phyloP scores from a whole-genome alignment of 2,888 invertebrate genomes.

The Pristionchus fissidentatus region DNA sequence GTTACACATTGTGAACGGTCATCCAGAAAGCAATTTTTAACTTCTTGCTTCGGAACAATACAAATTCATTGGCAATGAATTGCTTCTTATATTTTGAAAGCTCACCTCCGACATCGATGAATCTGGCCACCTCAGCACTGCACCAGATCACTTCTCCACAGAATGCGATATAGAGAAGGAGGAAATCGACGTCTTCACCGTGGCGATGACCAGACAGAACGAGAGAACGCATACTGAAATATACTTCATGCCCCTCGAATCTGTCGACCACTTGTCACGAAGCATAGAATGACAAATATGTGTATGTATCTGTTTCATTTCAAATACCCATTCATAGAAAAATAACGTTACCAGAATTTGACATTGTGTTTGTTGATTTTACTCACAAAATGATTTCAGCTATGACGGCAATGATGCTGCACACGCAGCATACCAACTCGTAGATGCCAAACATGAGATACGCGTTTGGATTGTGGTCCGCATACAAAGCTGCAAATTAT shows the following conservation, averaged over 20 bases:
- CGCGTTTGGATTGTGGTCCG: neutral
- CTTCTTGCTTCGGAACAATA: neutral
- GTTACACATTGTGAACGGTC: neutral
- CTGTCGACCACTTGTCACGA: too few relatives aligned
- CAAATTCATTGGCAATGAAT: too few relatives aligned
- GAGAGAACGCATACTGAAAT: conserved; percentile 23
- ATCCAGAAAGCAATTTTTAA: neutral
- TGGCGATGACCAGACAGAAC: neutral
- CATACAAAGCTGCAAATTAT: neutral
- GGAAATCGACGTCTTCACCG: neutral
- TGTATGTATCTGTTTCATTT: too few relatives aligned
- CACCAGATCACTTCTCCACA: conserved; percentile 34
- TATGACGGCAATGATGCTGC: neutral
- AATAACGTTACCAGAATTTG: too few relatives aligned
- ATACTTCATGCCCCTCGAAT: too few relatives aligned
- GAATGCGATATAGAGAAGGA: conserved; percentile 28
- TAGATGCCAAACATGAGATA: neutral
- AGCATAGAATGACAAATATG: neutral
- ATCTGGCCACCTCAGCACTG: conserved; percentile 11
- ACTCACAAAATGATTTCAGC: neutral
- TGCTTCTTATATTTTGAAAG: neutral
- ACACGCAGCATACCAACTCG: neutral
- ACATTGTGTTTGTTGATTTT: too few relatives aligned
- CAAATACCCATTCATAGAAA: neutral
- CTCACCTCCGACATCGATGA: conserved; percentile 17